phyloP scores from a whole-genome alignment of 2,888 invertebrate genomes.

The Napeogenes inachia region DNA sequence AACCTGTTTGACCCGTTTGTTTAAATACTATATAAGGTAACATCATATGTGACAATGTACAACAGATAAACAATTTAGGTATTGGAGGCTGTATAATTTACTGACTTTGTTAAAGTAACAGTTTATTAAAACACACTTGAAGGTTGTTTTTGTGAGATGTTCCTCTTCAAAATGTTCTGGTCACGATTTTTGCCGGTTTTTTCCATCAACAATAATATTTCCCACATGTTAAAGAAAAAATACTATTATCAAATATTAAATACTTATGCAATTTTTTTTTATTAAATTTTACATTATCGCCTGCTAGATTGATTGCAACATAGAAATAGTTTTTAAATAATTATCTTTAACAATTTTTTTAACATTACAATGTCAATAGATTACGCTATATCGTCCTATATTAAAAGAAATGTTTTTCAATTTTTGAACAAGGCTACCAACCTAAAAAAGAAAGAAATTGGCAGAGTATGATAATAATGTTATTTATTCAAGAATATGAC shows the following conservation, averaged over 20 bases:
- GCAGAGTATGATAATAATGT: not conserved
- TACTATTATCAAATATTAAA: too few relatives aligned
- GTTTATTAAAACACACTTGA: not conserved
- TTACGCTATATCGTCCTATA: too few relatives aligned
- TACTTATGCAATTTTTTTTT: too few relatives aligned
- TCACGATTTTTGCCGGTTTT: constrained; percentile 8
- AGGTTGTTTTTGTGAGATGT: constrained; percentile 1
- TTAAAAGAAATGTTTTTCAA: not conserved
- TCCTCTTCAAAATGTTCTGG: not conserved
- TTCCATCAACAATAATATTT: constrained; percentile 10
- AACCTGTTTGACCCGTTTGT: constrained; percentile 21
- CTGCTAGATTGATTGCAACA: too few relatives aligned
- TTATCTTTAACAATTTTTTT: not conserved
- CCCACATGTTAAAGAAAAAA: too few relatives aligned
- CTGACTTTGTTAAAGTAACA: not conserved
- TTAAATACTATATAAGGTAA: constrained; percentile 9
- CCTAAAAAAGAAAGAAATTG: constrained; percentile 1
- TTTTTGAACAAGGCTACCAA: not conserved
- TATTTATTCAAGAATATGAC: not conserved
- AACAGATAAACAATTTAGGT: too few relatives aligned
- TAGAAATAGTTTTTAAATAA: too few relatives aligned
- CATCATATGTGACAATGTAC: too few relatives aligned
- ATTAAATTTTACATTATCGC: too few relatives aligned
- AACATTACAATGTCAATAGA: not conserved
- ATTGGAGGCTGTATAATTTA: not conserved